Conservation (phyloP, 2,113 vertebrate genomes). For the Oncorhynchus masou region DNA sequence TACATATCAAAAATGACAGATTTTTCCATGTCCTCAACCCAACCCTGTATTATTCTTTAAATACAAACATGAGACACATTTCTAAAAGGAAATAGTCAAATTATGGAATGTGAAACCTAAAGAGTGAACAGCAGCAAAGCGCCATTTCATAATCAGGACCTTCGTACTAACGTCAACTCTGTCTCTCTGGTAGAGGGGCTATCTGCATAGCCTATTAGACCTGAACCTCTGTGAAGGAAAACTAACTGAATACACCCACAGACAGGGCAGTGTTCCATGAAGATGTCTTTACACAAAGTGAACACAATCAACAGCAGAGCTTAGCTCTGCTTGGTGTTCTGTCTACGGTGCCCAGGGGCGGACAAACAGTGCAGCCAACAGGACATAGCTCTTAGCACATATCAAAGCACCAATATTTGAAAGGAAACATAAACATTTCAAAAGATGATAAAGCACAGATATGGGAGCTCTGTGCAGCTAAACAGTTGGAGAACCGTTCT, state of each 20-base stretch:
- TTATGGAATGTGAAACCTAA: conserved; percentile 69
- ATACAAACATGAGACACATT: conserved; percentile 70
- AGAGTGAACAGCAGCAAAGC: conserved; percentile 75
- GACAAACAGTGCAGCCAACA: conserved; percentile 17
- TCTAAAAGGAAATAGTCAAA: conserved; percentile 48
- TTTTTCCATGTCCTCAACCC: conserved; percentile 67
- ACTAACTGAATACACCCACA: conserved; percentile 8
- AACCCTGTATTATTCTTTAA: conserved; percentile 61
- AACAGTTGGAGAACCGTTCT: conserved; percentile 14
- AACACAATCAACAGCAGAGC: conserved; percentile 3
- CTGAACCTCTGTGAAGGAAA: not conserved
- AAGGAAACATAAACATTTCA: conserved; percentile 5
- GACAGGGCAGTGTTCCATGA: conserved; percentile 18
- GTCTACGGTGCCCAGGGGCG: conserved; percentile 12
- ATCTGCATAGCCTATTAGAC: not conserved
- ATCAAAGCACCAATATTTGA: conserved; percentile 28
- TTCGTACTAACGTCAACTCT: conserved; percentile 59
- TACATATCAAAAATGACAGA: conserved; percentile 68
- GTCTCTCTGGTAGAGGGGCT: not conserved
- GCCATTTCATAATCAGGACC: conserved; percentile 65
- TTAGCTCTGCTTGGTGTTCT: conserved; percentile 9
- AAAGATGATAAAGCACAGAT: not conserved
- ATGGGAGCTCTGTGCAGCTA: not conserved
- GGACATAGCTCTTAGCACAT: conserved; percentile 12
- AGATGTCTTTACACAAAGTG: conserved; percentile 17